Evolutionary conservation across 1,140 invertebrate species (phyloP), one percentile per base, ranked within the genome.

Genomic region (Parasteatoda tepidariorum): DNA sequence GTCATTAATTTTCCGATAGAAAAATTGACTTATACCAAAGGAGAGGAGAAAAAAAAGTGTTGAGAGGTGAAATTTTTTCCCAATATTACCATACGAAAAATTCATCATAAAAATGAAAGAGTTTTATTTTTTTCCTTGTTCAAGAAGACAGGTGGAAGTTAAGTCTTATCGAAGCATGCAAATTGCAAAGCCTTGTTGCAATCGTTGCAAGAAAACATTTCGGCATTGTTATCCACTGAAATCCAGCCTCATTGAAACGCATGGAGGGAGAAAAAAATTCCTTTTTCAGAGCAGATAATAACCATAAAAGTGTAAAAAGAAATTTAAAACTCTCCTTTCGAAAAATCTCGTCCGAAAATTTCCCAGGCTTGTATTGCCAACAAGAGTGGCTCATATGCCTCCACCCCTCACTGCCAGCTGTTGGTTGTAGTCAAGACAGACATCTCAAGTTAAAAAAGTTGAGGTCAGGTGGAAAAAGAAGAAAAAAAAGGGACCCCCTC

Each of bases 391-490:
- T 48, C 38, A 48, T 48, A 4, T 18, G 38, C 4, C n/a, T n/a
- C n/a, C 38, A 18, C 38, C 66, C 28, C n/a, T 34, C 64, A 22
- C 24, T 30, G 28, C 70, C 70, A 73, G 54, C 41, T 57, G 48
- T 41, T 41, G 22, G 34, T 18, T 18, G 26, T 26, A 26, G 22
- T 61, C 59, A 61, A 11, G 67, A 54, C 67, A 70, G 67, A 61
- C 59, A 61, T 61, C 38, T 66, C 31, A 33, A 28, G 31, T 66
- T 79, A 64, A 79, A 79, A 79, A 79, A 79, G 76, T 31, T 41
- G 78, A 62, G 78, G 78, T 82, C 78, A 82, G 78, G 78, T 82
- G 78, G 48, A 79, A 26, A 31, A 28, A 48, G 18, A 48, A 48
- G 9, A 48, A 41, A 41, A 48, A 48, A 48, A 18, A 48, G 38